Percentiles rank a stretch among this genome's conserved stretches.
These are phyloP conservation scores for Parauchenoglanis ngamensis DNA, from an alignment of 2,797 vertebrate genomes.

Conservation along the genomic window DNA sequence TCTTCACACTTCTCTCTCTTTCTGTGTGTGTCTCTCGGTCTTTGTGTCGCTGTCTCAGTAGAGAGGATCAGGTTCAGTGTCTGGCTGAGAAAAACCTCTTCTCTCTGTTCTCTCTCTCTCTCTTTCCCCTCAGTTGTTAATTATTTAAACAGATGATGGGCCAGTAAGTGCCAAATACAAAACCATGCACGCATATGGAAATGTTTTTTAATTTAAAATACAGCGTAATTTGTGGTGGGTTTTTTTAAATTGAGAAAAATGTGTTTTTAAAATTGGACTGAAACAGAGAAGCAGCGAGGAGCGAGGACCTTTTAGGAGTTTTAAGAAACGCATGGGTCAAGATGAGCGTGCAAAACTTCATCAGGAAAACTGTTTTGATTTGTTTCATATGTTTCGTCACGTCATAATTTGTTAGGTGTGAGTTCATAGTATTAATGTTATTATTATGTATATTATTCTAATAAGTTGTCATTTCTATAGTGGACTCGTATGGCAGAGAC, in stretches of 20 bases:
- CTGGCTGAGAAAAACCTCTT: constrained; percentile 39
- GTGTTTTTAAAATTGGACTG: background rate
- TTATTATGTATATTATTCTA: too few species aligned
- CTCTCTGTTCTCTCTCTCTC: constrained; percentile 1
- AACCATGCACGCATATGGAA: constrained; percentile 23
- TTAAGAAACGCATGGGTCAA: background rate
- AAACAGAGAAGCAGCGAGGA: background rate
- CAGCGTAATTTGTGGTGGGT: background rate
- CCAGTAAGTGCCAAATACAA: constrained; percentile 58
- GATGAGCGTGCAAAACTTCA: background rate
- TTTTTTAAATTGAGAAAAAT: background rate
- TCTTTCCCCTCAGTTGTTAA: constrained; percentile 12
- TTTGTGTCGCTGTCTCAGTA: constrained; percentile 15
- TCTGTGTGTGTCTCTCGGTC: constrained; percentile 57
- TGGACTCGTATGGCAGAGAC: too few species aligned
- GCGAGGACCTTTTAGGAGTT: background rate
- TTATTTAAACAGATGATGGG: constrained; percentile 49
- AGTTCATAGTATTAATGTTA: too few species aligned
- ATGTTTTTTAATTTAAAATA: background rate
- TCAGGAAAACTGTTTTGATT: background rate
- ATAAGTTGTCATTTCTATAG: too few species aligned
- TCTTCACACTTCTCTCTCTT: constrained; percentile 76
- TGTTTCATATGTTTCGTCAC: background rate
- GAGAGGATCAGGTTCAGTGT: constrained; percentile 41
- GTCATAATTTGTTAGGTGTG: background rate